Conservation (phyloP, 2,797 vertebrate genomes). For the Gallirallus australis region DNA sequence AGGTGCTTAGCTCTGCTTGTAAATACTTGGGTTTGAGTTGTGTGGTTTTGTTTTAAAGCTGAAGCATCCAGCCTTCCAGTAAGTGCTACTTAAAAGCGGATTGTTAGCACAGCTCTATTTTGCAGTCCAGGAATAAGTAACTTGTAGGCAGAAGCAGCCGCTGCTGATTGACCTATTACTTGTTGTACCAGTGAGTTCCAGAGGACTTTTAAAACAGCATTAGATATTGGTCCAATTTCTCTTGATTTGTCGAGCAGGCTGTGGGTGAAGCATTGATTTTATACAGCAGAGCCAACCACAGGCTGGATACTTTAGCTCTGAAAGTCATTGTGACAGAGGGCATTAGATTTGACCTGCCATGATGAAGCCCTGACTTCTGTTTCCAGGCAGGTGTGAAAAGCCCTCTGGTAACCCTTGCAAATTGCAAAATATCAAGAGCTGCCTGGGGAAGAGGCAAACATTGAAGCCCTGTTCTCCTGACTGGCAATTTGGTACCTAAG, state of each 20-base stretch:
- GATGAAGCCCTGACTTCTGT: conserved; percentile 30
- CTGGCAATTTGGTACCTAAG: conserved; percentile 53
- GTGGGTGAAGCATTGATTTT: not conserved
- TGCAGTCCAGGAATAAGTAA: not conserved
- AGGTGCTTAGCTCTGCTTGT: not conserved
- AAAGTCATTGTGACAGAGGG: conserved; percentile 44
- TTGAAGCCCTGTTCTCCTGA: conserved; percentile 9
- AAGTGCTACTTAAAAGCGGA: not conserved
- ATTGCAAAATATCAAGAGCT: conserved; percentile 56
- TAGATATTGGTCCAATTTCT: not conserved
- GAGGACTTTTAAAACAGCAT: not conserved
- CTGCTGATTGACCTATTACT: not conserved
- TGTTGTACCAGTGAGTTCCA: not conserved
- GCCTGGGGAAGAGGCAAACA: conserved; percentile 37
- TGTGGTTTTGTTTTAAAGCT: not conserved
- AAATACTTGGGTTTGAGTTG: not conserved
- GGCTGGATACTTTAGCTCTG: not conserved
- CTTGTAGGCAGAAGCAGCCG: not conserved
- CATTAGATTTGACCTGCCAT: conserved; percentile 28
- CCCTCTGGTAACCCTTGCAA: conserved; percentile 54
- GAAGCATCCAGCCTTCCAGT: not conserved
- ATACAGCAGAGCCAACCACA: not conserved
- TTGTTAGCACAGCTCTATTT: not conserved
- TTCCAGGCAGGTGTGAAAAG: conserved; percentile 58
- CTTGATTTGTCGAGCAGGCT: not conserved